These are phyloP conservation scores for Eupithecia subumbrata DNA, from an alignment of 2,888 invertebrate genomes.

Conservation along the genomic window DNA sequence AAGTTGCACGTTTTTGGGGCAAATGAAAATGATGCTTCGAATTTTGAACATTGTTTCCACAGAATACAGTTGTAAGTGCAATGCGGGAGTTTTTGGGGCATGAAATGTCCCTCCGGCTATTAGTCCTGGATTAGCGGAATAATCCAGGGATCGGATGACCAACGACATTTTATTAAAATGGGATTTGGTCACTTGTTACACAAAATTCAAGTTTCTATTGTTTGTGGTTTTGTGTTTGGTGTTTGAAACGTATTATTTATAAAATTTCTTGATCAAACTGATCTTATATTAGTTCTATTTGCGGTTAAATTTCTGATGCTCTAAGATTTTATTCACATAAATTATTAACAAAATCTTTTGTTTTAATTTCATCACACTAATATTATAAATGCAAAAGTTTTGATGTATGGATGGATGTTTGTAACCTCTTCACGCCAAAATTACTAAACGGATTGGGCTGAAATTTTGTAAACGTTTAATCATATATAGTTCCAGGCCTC, in stretches of 20 bases:
- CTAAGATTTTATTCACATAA: background rate
- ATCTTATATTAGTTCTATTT: background rate
- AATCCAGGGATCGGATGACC: conserved; percentile 80
- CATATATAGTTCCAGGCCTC: no score
- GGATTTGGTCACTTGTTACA: conserved; percentile 76
- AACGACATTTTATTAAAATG: conserved; percentile 74
- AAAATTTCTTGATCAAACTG: background rate
- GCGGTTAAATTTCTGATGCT: background rate
- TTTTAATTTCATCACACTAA: no score
- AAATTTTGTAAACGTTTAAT: no score
- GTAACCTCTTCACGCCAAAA: no score
- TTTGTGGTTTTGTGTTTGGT: conserved; percentile 38
- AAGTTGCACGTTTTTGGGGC: conserved; percentile 2
- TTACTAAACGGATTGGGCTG: no score
- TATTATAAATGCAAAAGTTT: no score
- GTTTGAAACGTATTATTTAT: conserved; percentile 6
- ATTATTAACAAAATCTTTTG: no score
- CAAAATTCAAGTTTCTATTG: conserved; percentile 73
- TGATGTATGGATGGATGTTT: no score
- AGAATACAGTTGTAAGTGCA: conserved; percentile 40
- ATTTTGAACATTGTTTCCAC: conserved; percentile 9
- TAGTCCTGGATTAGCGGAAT: conserved; percentile 79
- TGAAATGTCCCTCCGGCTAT: conserved; percentile 66
- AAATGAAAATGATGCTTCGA: background rate
- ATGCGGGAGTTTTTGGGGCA: conserved; percentile 38